phyloP scores from a whole-genome alignment of 2,888 invertebrate genomes.

The Chesias legatella region DNA sequence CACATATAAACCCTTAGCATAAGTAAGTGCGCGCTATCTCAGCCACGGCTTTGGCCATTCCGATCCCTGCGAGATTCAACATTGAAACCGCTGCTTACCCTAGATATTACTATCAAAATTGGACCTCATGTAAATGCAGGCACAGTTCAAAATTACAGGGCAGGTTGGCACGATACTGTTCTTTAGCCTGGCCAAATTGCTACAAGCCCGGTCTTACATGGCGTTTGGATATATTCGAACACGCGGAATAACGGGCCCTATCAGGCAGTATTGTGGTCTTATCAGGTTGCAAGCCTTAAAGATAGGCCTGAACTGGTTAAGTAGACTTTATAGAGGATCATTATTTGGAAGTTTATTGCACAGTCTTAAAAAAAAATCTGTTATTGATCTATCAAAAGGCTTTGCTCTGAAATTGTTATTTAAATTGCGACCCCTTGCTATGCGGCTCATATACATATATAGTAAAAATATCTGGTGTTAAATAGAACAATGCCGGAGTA shows the following conservation, averaged over 20 bases:
- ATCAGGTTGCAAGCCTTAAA: slow-evolving; percentile 20
- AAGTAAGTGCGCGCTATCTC: too few relatives aligned
- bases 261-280: slow-evolving; percentile 26
- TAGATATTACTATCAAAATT: slow-evolving; percentile 11
- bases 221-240: slow-evolving; percentile 24
- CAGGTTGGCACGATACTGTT: slow-evolving; percentile 14
- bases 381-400: too few relatives aligned
- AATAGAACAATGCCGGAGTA: too few relatives aligned
- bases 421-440: too few relatives aligned
- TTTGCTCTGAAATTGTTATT: too few relatives aligned
- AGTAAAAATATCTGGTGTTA: too few relatives aligned
- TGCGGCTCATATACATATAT: too few relatives aligned
- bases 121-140: slow-evolving; percentile 13
- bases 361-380: too few relatives aligned
- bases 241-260: slow-evolving; percentile 23
- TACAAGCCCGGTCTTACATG: slow-evolving; percentile 26
- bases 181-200: slow-evolving; percentile 24
- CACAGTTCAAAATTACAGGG: slow-evolving; percentile 21
- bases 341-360: too few relatives aligned
- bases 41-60: background rate
- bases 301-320: slow-evolving; percentile 19
- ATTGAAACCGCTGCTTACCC: slow-evolving; percentile 13
- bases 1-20: too few relatives aligned
- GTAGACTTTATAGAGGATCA: too few relatives aligned
- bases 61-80: slow-evolving; percentile 7